phyloP scores from a whole-genome alignment of 2,888 invertebrate genomes.

The Drosophila greeni region DNA sequence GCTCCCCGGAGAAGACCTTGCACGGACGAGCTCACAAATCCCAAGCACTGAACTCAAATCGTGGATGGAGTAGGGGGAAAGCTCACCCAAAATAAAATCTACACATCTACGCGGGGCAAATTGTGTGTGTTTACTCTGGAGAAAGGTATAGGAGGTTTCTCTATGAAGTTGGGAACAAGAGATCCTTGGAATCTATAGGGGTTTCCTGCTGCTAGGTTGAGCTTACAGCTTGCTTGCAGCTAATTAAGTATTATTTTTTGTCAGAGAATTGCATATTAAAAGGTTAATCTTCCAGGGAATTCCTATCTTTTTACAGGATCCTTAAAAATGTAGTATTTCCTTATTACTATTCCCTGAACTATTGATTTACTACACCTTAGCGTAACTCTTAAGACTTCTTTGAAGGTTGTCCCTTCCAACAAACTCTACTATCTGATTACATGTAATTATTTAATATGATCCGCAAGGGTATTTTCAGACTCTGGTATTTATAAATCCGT shows the following conservation, averaged over 20 bases:
- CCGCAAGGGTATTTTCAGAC: conserved; percentile 18
- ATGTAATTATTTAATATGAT: conserved; percentile 6
- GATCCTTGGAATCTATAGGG: not conserved
- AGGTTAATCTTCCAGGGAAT: not conserved
- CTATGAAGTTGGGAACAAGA: not conserved
- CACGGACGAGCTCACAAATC: conserved; percentile 61
- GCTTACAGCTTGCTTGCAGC: not conserved
- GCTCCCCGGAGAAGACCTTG: conserved; percentile 60
- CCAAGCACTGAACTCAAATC: conserved; percentile 57
- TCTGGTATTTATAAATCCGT: not conserved
- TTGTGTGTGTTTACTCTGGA: conserved; percentile 51
- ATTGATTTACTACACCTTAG: not conserved
- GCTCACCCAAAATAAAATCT: conserved; percentile 61
- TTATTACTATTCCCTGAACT: too few species aligned
- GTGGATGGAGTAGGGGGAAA: conserved; percentile 31
- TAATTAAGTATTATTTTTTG: not conserved
- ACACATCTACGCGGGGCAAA: conserved; percentile 63
- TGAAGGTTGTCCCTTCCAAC: not conserved
- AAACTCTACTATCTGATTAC: not conserved
- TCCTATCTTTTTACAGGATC: not conserved
- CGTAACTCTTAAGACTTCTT: not conserved
- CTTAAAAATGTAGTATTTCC: not conserved
- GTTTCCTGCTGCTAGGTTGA: not conserved
- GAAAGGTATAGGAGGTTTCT: not conserved
- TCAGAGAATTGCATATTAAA: not conserved